Base-by-base conservation (phyloP, 2,797 vertebrate genomes). In the Cynodonichthys magdalenae region DNA sequence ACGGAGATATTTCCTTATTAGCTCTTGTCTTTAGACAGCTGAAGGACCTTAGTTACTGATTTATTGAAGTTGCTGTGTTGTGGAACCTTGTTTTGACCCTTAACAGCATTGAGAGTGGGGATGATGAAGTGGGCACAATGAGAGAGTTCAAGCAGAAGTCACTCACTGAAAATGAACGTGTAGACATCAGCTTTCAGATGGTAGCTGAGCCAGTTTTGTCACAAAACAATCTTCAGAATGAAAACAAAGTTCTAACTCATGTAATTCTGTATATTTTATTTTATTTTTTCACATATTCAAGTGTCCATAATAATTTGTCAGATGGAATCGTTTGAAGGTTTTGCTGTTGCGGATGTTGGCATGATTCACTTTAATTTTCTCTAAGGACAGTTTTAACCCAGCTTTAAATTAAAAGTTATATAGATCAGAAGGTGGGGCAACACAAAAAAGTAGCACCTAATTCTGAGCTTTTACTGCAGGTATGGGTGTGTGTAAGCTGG, bases 91-190 rank as follows among this genome's bases (percentile, higher is more conserved):
- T 75, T 81, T 71, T 69, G 69, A 74, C 70, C 70, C 70, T 57
- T 55, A 77, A 67, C 77, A 75, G 64, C 76, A 74, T 59, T 59
- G 74, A 79, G 74, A 82, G 71, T 63, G 63, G 71, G 73, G 80
- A 59, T 77, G 66, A 81, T 77, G 71, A 66, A 72, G 79, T 69
- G 72, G 66, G 63, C 50, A 27, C 63, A 78, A 74, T 50, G 34
- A 75, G 47, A 15, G 59, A 81, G 83, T 84, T 82, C 81, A 90
- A 75, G 59, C 58, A 68, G 51, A 71, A 86, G 82, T 79, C 79
- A 71, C 36, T 72, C 1, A 20, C 64, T 46, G 49, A 55, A 57
- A 59, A 57, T 81, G 73, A 86, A 71, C 78, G 74, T 82, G 61
- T 53, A 86, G 61, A 80, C 68, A 58, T 74, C 74, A 66, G 55